Base-by-base conservation (phyloP, 2,888 invertebrate genomes). In the Prosapia bicincta region DNA sequence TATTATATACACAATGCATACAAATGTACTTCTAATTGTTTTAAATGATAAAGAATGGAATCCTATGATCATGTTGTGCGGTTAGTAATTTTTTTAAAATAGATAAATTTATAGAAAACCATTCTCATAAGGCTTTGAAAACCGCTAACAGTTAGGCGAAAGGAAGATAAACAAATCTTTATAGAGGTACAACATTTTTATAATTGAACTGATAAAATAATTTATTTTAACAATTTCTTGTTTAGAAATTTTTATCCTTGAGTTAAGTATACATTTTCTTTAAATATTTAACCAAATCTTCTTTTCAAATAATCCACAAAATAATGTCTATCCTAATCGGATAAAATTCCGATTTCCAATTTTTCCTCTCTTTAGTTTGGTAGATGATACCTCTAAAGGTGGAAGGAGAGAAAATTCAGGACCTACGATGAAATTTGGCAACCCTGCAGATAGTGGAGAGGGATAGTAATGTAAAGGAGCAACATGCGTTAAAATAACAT, bases 341-440 rank as follows among this genome's bases (percentile, higher is more conserved):
- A 79, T 75, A 69, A 78, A 79, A 54, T 76, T 75, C 25, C 72
- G 43, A 30, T 74, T 68, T 24, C 71, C 72, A n/a, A 69, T 69
- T n/a, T 66, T 66, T 30, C 26, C 26, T 25, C 26, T 30, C n/a
- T 72, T 72, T n/a, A 72, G 13, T 43, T 68, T 67, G 20, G 67
- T 3, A 20, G 73, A 66, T 3, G 72, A 67, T 32, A 68, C 38
- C 15, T 74, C 76, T n/a, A 75, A 54, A 15, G 69, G 30, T 23
- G 78, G 78, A n/a, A 78, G 74, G n/a, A 78, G 71, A 25, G 78
- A 74, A 10, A 78, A 67, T 69, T 78, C 78, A 0, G 78, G 78
- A 26, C 78, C 76, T 3, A 78, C 54, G 70, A 78, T 78, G 30
- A 78, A 70, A 23, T 74, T 74, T 10, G 78, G 76, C 2, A 76